Percentiles rank a stretch among this genome's conserved stretches.
These are phyloP conservation scores for Phylloscopus trochilus DNA, from an alignment of 2,113 vertebrate species.

Conservation along the genomic window DNA sequence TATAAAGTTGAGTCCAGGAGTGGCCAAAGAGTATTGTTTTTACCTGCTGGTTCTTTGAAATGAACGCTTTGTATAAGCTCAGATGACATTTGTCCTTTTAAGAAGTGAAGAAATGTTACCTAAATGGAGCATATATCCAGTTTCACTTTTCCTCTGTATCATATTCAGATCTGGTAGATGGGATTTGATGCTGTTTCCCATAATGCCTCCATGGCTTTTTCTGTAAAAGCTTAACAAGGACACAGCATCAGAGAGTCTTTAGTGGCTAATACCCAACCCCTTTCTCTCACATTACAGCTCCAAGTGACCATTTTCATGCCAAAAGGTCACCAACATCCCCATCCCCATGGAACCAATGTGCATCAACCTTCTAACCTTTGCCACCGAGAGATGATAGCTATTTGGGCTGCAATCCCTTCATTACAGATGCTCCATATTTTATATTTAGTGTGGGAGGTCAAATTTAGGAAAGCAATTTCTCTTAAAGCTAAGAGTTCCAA, in stretches of 20 bases:
- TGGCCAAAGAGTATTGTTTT: not conserved
- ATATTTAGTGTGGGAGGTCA: slow-evolving; percentile 89
- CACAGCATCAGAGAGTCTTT: slow-evolving; percentile 70
- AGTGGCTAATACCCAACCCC: slow-evolving; percentile 70
- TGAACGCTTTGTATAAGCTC: not conserved
- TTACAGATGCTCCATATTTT: slow-evolving; percentile 90
- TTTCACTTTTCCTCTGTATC: slow-evolving; percentile 64
- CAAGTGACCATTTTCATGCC: slow-evolving; percentile 75
- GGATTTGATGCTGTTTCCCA: slow-evolving; percentile 64
- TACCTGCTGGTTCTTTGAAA: not conserved
- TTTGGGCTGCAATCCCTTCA: slow-evolving; percentile 82
- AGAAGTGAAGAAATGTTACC: slow-evolving; percentile 32
- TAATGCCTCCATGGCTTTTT: slow-evolving; percentile 43
- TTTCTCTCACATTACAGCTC: slow-evolving; percentile 76
- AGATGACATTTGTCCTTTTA: slow-evolving; percentile 34
- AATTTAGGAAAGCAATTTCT: slow-evolving; percentile 85
- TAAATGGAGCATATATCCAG: slow-evolving; percentile 35
- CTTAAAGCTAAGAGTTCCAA: slow-evolving; percentile 83
- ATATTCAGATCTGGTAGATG: slow-evolving; percentile 59
- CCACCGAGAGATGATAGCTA: slow-evolving; percentile 72
- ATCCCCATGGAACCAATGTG: slow-evolving; percentile 70
- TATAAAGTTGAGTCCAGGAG: not conserved
- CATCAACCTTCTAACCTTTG: slow-evolving; percentile 77
- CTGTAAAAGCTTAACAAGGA: slow-evolving; percentile 68
- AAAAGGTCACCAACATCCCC: slow-evolving; percentile 75